These are phyloP conservation scores for Formica selysi DNA, from an alignment of 1,140 invertebrate species.

Conservation along the genomic window DNA sequence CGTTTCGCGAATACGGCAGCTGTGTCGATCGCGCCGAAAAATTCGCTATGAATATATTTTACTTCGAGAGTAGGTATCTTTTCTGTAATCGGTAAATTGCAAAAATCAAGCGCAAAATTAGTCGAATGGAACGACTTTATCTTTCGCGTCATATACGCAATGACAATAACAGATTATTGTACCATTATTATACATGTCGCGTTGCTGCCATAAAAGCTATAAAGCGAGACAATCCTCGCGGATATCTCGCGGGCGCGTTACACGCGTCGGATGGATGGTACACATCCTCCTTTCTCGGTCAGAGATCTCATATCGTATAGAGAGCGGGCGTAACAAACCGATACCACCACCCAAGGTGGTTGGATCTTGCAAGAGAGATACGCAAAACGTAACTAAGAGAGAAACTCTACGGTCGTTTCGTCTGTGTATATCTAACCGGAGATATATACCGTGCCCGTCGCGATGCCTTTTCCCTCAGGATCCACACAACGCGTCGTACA, in stretches of 20 bases:
- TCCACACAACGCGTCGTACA: conserved; percentile 48
- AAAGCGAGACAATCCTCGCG: background rate
- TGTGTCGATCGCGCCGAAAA: conserved; percentile 13
- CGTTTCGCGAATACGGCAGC: background rate
- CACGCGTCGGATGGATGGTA: background rate
- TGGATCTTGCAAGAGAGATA: conserved; percentile 14
- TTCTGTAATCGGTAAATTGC: background rate
- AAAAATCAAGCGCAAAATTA: conserved; percentile 14
- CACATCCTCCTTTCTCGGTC: conserved; percentile 4
- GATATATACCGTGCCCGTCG: conserved; percentile 31
- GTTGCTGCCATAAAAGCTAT: background rate
- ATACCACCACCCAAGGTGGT: conserved; percentile 1
- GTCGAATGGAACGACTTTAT: background rate
- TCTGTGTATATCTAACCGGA: conserved; percentile 55
- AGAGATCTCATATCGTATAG: background rate
- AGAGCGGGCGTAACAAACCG: conserved; percentile 9
- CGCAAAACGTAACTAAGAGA: conserved; percentile 47
- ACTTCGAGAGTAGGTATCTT: background rate
- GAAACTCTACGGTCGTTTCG: conserved; percentile 36
- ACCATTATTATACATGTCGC: background rate
- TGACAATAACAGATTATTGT: background rate
- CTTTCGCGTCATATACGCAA: background rate
- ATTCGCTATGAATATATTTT: background rate
- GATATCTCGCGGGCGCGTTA: background rate
- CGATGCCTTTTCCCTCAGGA: conserved; percentile 43